phyloP scores from a whole-genome alignment of 2,888 invertebrate species.

The Cremastinae sp. region DNA sequence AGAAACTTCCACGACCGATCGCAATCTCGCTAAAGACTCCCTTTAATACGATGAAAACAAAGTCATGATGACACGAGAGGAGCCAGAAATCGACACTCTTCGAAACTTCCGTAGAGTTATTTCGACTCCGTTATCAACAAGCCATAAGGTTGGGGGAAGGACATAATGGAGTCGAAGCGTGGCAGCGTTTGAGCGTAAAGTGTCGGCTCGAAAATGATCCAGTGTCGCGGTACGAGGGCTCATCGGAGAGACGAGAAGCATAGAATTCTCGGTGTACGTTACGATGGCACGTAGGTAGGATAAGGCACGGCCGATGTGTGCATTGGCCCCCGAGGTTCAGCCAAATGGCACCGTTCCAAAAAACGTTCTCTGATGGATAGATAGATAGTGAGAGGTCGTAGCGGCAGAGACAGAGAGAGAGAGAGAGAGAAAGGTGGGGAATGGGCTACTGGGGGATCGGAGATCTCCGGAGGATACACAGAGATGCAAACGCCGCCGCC shows the following conservation, averaged over 20 bases:
- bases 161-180: conserved; percentile 11
- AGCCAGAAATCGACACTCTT: too few species aligned
- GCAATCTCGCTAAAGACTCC: conserved; percentile 1
- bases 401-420: conserved; percentile 34
- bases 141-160: not conserved
- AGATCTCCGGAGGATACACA: conserved; percentile 55
- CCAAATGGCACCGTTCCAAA: conserved; percentile 61
- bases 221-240: conserved; percentile 1
- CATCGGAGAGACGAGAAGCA: not conserved
- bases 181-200: conserved; percentile 3
- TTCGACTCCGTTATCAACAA: not conserved
- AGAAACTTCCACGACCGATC: too few species aligned
- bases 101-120: too few species aligned
- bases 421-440: conserved; percentile 15
- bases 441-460: conserved; percentile 22
- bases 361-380: conserved; percentile 55
- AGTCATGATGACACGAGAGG: too few species aligned
- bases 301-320: conserved; percentile 43
- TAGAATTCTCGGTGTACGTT: conserved; percentile 12
- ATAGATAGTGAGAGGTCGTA: conserved; percentile 41
- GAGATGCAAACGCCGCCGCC: conserved; percentile 37
- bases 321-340: conserved; percentile 39
- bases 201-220: conserved; percentile 40
- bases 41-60: conserved; percentile 7
- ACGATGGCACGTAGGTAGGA: conserved; percentile 39